These are phyloP conservation scores for Micrasema longulum DNA, from an alignment of 1,140 invertebrate genomes.

Conservation along the genomic window DNA sequence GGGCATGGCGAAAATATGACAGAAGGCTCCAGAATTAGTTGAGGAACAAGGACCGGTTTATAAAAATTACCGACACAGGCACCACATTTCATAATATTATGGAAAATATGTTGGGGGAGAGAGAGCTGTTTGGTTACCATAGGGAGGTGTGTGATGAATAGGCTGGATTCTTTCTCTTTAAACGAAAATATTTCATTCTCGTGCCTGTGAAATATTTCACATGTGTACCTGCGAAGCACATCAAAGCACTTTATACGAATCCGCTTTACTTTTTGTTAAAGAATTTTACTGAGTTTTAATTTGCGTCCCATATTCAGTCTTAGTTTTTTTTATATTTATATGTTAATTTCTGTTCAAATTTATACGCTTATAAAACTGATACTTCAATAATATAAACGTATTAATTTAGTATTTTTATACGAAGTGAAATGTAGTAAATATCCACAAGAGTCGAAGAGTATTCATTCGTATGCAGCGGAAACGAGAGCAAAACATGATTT, in stretches of 20 bases:
- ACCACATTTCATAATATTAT: conserved; percentile 25
- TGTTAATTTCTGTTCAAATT: too few species aligned
- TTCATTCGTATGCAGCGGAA: too few species aligned
- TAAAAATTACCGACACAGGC: conserved; percentile 16
- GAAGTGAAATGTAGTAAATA: too few species aligned
- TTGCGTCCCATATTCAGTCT: too few species aligned
- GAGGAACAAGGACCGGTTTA: conserved; percentile 15
- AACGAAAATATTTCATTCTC: conserved; percentile 39
- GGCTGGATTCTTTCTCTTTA: conserved; percentile 41
- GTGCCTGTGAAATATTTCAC: conserved; percentile 13
- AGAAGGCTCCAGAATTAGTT: conserved; percentile 17
- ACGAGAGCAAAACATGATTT: too few species aligned
- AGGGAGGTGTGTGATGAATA: conserved; percentile 43
- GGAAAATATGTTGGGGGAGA: background rate
- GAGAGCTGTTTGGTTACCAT: too few species aligned
- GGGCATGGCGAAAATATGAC: conserved; percentile 9
- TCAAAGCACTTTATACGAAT: conserved; percentile 38
- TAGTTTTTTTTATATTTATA: too few species aligned
- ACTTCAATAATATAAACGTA: too few species aligned
- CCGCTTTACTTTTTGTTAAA: background rate
- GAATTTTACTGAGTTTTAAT: too few species aligned
- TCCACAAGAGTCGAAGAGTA: too few species aligned
- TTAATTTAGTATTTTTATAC: too few species aligned
- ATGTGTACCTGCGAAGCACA: conserved; percentile 5
- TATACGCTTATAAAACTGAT: too few species aligned